Base-by-base conservation (phyloP, 2,888 invertebrate genomes). In the Noctua comes region DNA sequence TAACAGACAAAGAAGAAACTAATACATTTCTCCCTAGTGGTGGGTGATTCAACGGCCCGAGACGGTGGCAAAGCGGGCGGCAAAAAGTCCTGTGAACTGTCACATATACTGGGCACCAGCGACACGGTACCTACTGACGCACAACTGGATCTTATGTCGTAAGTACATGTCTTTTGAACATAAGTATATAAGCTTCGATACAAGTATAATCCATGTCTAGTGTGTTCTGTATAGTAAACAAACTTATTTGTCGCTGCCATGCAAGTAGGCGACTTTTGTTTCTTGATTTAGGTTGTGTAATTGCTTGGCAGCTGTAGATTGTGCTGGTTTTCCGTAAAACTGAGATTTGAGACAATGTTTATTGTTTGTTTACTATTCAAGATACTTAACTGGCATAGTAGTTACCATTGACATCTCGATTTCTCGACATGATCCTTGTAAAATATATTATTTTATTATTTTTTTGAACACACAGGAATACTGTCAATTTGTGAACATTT, bases 61-160 rank as follows among this genome's bases (percentile, higher is more conserved):
- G 98, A 98, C 80, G 97, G 97, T 2, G 96, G 97, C 88, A 97
- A 98, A 59, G 96, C 97, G 2, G 97, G 97, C 74, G 97, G 97
- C n/a, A 98, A 98, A 89, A 97, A 97, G 72, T 97, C 97, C 24
- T 98, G 98, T 68, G 99, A 99, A 95, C 96, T 99, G 40, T 99
- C 98, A 82, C 99, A 99, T 92, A 99, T 99, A 90, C 96, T 99
- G 62, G 99, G 99, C 64, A 99, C 99, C 0, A 98, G 98, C 90
- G 98, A 98, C 88, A 94, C 97, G 0, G 98, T 98, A 89, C 98
- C 98, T 80, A 98, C 98, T 79, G 98, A 99, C 90, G 97, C 98
- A 13, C 98, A 98, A 89, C 97, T 98, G 77, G 98, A 98, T 92
- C 96, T 98, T 79, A 97, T 97, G 97, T 97, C 97, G 97, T 97